These are phyloP conservation scores for Lysiphlebus fabarum DNA, from an alignment of 1,140 invertebrate genomes.

Conservation along the genomic window DNA sequence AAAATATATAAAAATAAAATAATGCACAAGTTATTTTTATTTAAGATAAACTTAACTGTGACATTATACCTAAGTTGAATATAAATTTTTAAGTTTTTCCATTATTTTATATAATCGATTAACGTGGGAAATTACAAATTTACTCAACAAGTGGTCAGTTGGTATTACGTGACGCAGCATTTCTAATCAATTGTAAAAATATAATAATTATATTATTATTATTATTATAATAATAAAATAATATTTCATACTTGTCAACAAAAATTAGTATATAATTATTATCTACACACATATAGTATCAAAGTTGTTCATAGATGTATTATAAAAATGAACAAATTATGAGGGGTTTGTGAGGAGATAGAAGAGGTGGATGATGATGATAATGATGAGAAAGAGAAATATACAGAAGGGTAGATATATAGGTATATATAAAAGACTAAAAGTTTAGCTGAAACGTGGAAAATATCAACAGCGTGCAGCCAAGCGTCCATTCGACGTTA, in stretches of 20 bases:
- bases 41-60: too few species aligned
- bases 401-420: neutral
- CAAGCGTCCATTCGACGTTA: constrained; percentile 35
- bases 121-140: neutral
- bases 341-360: neutral
- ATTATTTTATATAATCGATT: constrained; percentile 5
- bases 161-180: neutral
- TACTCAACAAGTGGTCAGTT: constrained; percentile 16
- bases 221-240: neutral
- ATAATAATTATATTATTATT: neutral
- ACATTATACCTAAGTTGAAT: too few species aligned
- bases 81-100: too few species aligned
- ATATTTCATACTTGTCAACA: neutral
- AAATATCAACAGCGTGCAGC: constrained; percentile 24
- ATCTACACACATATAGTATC: too few species aligned
- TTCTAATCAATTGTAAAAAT: constrained; percentile 1
- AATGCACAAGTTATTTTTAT: too few species aligned
- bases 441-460: neutral
- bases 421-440: too few species aligned
- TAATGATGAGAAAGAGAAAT: neutral
- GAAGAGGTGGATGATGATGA: neutral
- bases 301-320: too few species aligned
- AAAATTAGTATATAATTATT: too few species aligned
- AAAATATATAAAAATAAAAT: neutral
- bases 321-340: too few species aligned